Base-by-base conservation (phyloP, 2,797 vertebrate genomes). In the Linurgus olivaceus region DNA sequence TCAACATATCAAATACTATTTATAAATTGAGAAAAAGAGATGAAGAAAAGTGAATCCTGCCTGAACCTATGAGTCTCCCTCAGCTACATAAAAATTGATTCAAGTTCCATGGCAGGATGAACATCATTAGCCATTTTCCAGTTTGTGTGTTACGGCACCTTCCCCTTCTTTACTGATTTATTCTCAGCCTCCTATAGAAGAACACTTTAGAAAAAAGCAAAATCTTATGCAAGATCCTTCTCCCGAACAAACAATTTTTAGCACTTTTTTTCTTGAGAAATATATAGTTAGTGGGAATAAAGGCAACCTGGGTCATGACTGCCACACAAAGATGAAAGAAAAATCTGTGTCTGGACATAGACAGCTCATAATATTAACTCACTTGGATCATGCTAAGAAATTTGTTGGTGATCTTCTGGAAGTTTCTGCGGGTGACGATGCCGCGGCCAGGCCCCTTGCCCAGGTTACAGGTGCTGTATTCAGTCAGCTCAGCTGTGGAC, bases 401-500 rank as follows among this genome's bases (percentile, higher is more conserved):
- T 91, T 98, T 99, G 79, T 97, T 98, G 76, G 98, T 98, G 44
- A 98, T 74, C 95, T 97, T 99, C 65, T 98, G 98, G 94, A 98
- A 98, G 97, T 98, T 99, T 61, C 78, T 71, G 63, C 98, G 98
- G 35, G 98, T 98, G 95, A 99, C 94, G 7, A 98, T 74, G 17
- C 97, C 98, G 2, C 96, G 98, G 66, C 99, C 98, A 14, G 99
- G 98, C 26, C 99, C 99, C 14, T 96, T 98, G 33, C 99, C 99
- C 86, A 99, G 96, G 83, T 99, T 98, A 92, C 99, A 99, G 47
- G 58, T 97, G 67, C 93, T 97, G 93, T 98, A 98, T 26, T 98
- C 94, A 7, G 91, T 96, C 68, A 99, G 97, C 72, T 98, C 97
- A 65, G 98, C 98, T 40, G 96, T 98, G 37, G 98, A 98, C 18